phyloP scores from a whole-genome alignment of 1,140 invertebrate species.

The Myzus persicae region DNA sequence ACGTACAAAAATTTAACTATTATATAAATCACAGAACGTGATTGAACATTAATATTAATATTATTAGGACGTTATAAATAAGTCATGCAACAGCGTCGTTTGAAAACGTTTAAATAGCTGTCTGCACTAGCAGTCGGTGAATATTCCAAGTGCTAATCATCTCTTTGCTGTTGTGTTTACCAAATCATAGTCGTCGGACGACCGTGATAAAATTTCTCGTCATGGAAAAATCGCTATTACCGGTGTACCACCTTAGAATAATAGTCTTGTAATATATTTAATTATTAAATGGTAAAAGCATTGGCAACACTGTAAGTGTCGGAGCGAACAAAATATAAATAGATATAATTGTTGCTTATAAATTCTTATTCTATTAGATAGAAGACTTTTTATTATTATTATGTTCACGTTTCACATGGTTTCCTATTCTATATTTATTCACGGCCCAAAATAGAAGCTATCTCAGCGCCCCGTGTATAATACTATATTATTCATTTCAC shows the following conservation, averaged over 20 bases:
- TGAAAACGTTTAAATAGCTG: background rate
- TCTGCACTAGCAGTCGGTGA: accelerated
- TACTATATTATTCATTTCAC: too few species aligned
- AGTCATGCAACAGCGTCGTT: background rate
- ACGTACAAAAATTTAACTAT: background rate
- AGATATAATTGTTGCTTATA: background rate
- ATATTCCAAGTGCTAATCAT: background rate
- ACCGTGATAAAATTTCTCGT: background rate
- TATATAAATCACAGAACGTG: background rate
- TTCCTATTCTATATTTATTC: too few species aligned
- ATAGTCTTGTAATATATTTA: too few species aligned
- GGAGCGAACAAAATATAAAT: background rate
- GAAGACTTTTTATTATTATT: too few species aligned
- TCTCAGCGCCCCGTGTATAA: too few species aligned
- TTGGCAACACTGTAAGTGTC: background rate
- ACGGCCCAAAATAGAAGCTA: too few species aligned
- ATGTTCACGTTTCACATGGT: too few species aligned
- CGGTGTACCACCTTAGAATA: background rate
- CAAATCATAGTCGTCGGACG: background rate
- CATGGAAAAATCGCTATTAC: background rate
- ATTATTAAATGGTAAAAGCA: too few species aligned
- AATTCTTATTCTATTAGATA: background rate
- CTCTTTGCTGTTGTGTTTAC: background rate
- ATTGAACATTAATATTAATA: background rate
- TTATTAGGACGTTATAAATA: background rate